A percentile compares a stretch with the other conserved stretches of the same genome.
phyloP scores from a whole-genome alignment of 2,888 invertebrate genomes.

The Drosophila mayaguana region DNA sequence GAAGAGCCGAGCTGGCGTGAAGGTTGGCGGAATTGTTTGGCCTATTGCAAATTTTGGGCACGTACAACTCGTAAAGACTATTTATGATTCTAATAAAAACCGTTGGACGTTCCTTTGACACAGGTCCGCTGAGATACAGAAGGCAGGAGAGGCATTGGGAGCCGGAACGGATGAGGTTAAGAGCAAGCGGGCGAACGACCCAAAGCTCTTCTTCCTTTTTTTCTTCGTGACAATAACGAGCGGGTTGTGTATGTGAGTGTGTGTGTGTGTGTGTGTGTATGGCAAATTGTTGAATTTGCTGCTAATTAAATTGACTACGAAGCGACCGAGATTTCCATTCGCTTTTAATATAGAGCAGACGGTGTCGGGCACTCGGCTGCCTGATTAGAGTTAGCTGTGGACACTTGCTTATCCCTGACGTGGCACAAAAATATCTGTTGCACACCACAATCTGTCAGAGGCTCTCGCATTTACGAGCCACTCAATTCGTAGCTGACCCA shows the following conservation, averaged over 20 bases:
- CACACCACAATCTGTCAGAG: constrained; percentile 43
- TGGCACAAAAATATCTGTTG: constrained; percentile 46
- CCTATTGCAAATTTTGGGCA: constrained; percentile 80
- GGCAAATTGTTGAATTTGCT: constrained; percentile 77
- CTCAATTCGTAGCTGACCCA: constrained; percentile 48
- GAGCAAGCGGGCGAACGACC: background rate
- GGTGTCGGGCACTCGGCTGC: constrained; percentile 8
- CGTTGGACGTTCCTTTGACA: constrained; percentile 61
- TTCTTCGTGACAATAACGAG: constrained; percentile 66
- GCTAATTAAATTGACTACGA: constrained; percentile 73
- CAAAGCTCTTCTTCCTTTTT: constrained; percentile 8
- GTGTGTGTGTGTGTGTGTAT: constrained; percentile 27
- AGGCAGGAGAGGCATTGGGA: background rate
- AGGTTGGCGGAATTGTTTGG: constrained; percentile 56
- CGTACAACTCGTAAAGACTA: constrained; percentile 79
- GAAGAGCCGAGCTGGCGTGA: background rate
- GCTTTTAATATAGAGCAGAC: constrained; percentile 69
- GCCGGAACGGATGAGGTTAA: background rate
- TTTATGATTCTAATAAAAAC: constrained; percentile 79
- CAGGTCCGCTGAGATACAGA: constrained; percentile 32
- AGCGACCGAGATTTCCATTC: constrained; percentile 67
- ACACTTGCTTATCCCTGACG: constrained; percentile 65
- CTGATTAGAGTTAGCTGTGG: constrained; percentile 30
- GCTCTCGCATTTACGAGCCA: constrained; percentile 49
- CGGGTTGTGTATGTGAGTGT: constrained; percentile 30